A percentile compares a stretch with the other conserved stretches of the same genome.
phyloP scores from a whole-genome alignment of 2,888 invertebrate genomes.

The Neoaliturus tenellus region DNA sequence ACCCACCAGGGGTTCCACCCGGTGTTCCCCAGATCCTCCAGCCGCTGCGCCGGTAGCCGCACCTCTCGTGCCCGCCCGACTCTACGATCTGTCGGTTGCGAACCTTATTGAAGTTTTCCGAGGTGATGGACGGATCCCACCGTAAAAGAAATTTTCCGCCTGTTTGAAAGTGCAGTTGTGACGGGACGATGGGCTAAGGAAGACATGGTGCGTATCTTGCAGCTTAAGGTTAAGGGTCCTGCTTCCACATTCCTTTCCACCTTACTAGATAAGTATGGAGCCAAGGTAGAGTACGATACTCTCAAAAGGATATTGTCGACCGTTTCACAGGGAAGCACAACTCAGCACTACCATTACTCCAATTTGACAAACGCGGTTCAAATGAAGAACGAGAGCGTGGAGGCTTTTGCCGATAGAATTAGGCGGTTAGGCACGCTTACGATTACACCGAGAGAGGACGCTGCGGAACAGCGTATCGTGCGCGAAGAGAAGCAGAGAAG shows the following conservation, averaged over 20 bases:
- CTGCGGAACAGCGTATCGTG: not conserved
- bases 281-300: not conserved
- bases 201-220: not conserved
- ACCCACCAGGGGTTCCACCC: too few relatives aligned
- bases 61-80: not conserved
- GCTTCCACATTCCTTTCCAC: not conserved
- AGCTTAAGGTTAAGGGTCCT: not conserved
- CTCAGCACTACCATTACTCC: not conserved
- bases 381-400: not conserved
- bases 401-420: not conserved
- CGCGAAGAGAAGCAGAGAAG: not conserved
- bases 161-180: not conserved
- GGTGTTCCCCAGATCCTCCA: not conserved
- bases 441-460: not conserved
- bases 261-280: not conserved
- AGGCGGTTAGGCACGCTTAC: not conserved
- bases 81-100: not conserved
- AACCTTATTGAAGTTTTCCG: not conserved
- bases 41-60: not conserved
- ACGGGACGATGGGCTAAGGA: not conserved
- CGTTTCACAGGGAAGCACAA: not conserved
- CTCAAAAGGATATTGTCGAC: not conserved
- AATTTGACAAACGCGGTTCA: not conserved
- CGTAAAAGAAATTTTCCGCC: not conserved
- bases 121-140: not conserved